phyloP scores from a whole-genome alignment of 2,113 vertebrate species.

The Gnathonemus longibarbis region DNA sequence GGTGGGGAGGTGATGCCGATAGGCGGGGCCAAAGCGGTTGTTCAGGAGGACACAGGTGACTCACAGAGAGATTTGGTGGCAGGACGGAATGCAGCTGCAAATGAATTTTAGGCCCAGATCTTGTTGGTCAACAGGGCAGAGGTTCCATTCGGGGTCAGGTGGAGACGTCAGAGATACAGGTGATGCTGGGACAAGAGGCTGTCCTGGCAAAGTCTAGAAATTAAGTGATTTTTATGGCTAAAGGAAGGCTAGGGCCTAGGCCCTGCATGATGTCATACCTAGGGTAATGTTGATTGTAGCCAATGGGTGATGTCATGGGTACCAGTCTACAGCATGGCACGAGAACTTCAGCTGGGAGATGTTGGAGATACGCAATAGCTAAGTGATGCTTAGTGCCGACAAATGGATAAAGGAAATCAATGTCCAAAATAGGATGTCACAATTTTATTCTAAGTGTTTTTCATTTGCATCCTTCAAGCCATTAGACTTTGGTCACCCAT shows the following conservation, averaged over 20 bases:
- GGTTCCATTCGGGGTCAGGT: not conserved
- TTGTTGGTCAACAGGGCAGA: not conserved
- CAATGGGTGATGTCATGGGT: not conserved
- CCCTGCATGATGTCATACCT: not conserved
- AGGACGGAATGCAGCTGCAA: not conserved
- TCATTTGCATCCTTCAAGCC: not conserved
- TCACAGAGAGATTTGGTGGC: not conserved
- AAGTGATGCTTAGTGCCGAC: not conserved
- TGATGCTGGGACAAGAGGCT: conserved; percentile 18
- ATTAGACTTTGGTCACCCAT: not conserved
- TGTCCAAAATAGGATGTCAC: not conserved
- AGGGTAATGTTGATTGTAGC: not conserved
- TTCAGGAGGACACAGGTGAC: not conserved
- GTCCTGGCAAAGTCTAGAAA: not conserved
- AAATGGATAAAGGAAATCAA: not conserved
- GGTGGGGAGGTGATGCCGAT: not conserved
- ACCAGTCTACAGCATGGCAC: not conserved
- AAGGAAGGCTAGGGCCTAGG: not conserved
- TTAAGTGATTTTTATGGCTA: not conserved
- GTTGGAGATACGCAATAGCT: not conserved
- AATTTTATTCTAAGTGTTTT: not conserved
- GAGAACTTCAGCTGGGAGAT: not conserved
- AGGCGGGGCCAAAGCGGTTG: not conserved
- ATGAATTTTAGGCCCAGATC: not conserved
- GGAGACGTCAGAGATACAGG: conserved; percentile 27